Conservation (phyloP, 2,113 vertebrate genomes). For the Patagioenas fasciata region DNA sequence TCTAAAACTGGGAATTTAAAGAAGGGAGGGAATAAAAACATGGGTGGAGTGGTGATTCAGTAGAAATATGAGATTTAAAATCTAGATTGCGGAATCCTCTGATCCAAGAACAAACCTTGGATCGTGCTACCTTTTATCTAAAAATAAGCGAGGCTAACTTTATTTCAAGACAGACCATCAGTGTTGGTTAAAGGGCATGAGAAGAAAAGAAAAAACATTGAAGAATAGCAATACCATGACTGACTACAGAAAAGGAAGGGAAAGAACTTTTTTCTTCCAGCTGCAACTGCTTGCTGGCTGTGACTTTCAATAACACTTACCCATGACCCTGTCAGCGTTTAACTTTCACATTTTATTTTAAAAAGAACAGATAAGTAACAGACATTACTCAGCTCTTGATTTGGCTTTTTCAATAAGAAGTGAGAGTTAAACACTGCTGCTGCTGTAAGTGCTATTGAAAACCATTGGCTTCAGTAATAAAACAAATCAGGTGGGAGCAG, state of each 20-base stretch:
- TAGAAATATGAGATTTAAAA: background rate
- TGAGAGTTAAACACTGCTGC: conserved; percentile 24
- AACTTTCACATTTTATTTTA: conserved; percentile 34
- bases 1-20: background rate
- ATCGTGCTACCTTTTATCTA: background rate
- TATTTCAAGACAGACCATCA: background rate
- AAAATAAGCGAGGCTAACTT: background rate
- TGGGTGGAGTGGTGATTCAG: background rate
- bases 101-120: background rate
- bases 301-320: background rate
- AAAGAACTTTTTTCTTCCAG: background rate
- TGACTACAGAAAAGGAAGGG: background rate
- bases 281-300: background rate
- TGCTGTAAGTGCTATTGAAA: conserved; percentile 27
- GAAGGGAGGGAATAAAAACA: background rate
- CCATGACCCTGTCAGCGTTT: background rate
- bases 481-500: conserved; percentile 39
- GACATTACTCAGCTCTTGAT: conserved; percentile 16
- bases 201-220: background rate
- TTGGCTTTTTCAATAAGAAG: conserved; percentile 44
- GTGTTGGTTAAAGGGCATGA: background rate
- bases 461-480: conserved; percentile 16
- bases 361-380: conserved; percentile 33
- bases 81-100: background rate
- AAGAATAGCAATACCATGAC: background rate